Base-by-base conservation (phyloP, 2,888 invertebrate species). In the Limnephilus lunatus region DNA sequence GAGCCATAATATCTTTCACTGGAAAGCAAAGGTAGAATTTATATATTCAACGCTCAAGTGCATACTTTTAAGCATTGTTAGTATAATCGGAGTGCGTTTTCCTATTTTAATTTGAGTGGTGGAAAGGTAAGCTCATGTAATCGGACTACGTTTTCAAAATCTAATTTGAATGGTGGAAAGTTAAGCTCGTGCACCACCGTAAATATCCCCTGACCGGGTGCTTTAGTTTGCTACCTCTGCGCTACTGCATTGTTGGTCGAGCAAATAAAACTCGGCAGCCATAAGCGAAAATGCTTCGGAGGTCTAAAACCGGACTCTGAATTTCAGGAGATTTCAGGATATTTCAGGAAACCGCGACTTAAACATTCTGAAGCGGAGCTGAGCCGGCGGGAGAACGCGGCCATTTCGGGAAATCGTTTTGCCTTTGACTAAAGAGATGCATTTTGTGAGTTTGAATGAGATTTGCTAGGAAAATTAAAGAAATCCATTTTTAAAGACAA, bases 281-380 rank as follows among this genome's bases (percentile, higher is more conserved):
- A 87, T 87, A 87, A 87, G 87, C 53, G 87, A 87, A 87, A 87
- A 30, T 68, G 87, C 87, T 87, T 68, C n/a, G 68, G 32, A 68
- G 87, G 87, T 68, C 53, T 32, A 53, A 87, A 68, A 87, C 31
- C 87, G 87, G 87, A 86, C 86, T 25, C n/a, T 44, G 86, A 86
- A 44, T 86, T 86, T 44, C 25, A 35, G 86, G 86, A 86, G 44
- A 86, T 44, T 44, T 30, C 85, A 86, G 85, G 32, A 82, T 68
- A 68, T 82, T 85, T 85, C 31, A 31, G 85, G 85, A 85, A 85
- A 85, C 85, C 85, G 85, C 85, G 85, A 85, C 85, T 85, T 85
- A 85, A 85, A 85, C 85, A 85, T 85, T 85, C 85, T 39, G 14
- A 39, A 30, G 19, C 31, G 44, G 30, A 11, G 39, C 44, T 44